phyloP scores from a whole-genome alignment of 2,113 vertebrate species.

The Taurulus bubalis region DNA sequence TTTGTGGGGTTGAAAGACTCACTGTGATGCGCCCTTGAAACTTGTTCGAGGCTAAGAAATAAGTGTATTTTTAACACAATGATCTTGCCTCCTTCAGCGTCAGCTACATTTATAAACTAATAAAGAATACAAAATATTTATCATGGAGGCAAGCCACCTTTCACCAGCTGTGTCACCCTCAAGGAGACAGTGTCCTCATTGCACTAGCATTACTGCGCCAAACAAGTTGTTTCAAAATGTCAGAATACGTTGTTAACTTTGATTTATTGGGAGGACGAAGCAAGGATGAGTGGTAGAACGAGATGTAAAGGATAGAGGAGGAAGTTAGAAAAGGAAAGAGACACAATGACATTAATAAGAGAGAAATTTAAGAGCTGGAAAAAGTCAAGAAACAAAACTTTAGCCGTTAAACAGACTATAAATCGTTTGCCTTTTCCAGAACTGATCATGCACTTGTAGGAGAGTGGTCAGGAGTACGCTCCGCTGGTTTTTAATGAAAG shows the following conservation, averaged over 20 bases:
- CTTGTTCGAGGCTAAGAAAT: background rate
- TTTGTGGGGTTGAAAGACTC: background rate
- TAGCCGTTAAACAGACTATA: no score
- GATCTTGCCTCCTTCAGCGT: background rate
- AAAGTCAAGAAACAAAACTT: background rate
- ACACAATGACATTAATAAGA: background rate
- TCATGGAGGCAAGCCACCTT: constrained; percentile 16
- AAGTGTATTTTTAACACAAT: constrained; percentile 5
- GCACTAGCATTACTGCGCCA: background rate
- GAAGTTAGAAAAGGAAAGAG: background rate
- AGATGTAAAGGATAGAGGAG: background rate
- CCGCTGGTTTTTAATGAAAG: background rate
- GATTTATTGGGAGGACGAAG: background rate
- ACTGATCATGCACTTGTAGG: background rate
- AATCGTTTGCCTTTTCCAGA: background rate
- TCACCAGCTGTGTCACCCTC: background rate
- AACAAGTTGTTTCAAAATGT: background rate
- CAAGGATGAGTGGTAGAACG: background rate
- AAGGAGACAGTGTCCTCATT: constrained; percentile 12
- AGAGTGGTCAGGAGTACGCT: background rate
- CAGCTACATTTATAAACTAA: constrained; percentile 5
- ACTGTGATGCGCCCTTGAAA: background rate
- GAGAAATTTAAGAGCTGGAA: background rate
- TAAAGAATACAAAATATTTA: constrained; percentile 2
- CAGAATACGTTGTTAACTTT: background rate